Base-by-base conservation (phyloP, 2,797 vertebrate species). In the Galaxias olidus region DNA sequence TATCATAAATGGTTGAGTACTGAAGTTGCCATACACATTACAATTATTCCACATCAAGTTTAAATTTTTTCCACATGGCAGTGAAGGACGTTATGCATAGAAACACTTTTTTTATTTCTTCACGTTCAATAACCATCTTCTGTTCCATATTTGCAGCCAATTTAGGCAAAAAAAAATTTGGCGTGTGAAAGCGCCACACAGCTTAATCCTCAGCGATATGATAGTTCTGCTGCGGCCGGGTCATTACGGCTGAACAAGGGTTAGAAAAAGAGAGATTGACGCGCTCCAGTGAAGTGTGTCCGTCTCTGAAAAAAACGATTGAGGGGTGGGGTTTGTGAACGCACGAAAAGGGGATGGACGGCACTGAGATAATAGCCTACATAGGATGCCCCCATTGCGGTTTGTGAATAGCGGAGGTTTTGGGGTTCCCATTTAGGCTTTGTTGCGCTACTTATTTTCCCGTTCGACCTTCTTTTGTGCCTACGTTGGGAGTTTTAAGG, bases 261-360 rank as follows among this genome's bases (percentile, higher is more conserved):
- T 45, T 14, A 10, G 56, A 63, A 78, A 57, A 68, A 63, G 72
- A 76, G 77, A 72, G 66, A 55, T 72, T 61, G 51, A 72, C 61
- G 63, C 62, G 74, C 73, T 79, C 71, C 72, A 75, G 48, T 77
- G 73, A 65, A 82, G 74, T 79, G 75, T 80, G 75, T 73, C 76
- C 69, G 52, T 68, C 63, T 49, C 17, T 3, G 13, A 61, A 42
- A 18, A 46, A n/a, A 12, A 63, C 50, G 57, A 18, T 48, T 46
- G 58, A 66, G 73, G 49, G 61, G 61, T 43, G 71, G 19, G 59
- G 55, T 61, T 49, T 47, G 10, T 55, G 45, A 19, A 18, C 40
- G 58, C 54, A 56, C 55, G 58, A 72, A 19, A 59, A 57, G 63
- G 54, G 42, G 68, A 45, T 72, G 78, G 73, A 61, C 71, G 71